Evolutionary conservation across 2,113 vertebrate genomes (phyloP).

Genomic region (Ciconia boyciana): DNA sequence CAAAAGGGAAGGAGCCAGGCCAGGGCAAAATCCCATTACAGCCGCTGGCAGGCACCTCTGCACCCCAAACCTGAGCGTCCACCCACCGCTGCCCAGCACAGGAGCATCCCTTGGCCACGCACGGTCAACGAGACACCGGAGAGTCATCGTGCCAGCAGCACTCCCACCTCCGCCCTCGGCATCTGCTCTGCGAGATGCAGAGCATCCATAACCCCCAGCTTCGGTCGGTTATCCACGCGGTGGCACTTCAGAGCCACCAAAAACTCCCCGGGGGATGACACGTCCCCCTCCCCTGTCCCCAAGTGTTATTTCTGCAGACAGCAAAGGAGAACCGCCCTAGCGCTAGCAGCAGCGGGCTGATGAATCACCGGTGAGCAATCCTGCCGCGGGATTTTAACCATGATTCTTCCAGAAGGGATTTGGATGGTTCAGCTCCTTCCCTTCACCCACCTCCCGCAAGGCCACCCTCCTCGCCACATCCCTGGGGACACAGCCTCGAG

Average conservation of each 20-base stretch:
- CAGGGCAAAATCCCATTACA: not conserved
- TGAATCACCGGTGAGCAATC: slow-evolving; percentile 50
- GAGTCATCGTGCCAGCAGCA: not conserved
- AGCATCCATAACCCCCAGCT: too few species aligned
- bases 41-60: not conserved
- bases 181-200: not conserved
- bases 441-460: fast-evolving
- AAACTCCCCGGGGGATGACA: not conserved
- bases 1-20: not conserved
- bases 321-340: not conserved
- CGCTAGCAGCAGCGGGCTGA: not conserved
- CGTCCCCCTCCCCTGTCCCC: not conserved
- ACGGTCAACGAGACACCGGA: fast-evolving
- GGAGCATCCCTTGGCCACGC: not conserved
- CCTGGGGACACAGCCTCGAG: fast-evolving
- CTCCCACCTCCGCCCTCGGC: not conserved
- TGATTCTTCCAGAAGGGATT: not conserved
- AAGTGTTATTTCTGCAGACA: not conserved
- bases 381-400: not conserved
- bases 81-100: fast-evolving
- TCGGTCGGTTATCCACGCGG: fast-evolving
- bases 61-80: not conserved
- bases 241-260: not conserved
- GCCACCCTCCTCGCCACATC: fast-evolving
- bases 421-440: not conserved